Conservation (phyloP, 2,888 invertebrate species). For the Leptopilina drosophilae region DNA sequence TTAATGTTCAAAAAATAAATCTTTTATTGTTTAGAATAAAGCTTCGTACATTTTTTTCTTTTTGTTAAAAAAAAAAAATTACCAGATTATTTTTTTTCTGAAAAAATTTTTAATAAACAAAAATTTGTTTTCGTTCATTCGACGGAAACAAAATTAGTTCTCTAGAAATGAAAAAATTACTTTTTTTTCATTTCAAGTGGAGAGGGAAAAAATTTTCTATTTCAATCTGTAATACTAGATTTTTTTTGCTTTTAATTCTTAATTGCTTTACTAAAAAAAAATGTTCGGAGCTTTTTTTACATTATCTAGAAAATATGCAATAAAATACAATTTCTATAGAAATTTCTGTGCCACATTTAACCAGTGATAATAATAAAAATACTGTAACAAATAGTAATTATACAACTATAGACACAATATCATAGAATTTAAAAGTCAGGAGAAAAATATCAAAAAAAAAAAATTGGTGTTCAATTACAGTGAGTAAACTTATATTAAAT, state of each 20-base stretch:
- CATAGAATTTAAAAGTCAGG: neutral
- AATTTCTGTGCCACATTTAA: constrained; percentile 48
- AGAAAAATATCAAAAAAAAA: neutral
- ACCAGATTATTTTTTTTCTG: too few species aligned
- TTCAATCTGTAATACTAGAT: too few species aligned
- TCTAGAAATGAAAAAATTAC: neutral
- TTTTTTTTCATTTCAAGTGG: neutral
- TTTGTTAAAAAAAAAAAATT: neutral
- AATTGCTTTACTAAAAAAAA: neutral
- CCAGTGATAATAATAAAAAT: constrained; percentile 45
- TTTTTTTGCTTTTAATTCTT: neutral
- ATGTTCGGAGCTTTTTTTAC: neutral
- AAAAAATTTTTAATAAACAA: too few species aligned
- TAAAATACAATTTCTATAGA: constrained; percentile 15
- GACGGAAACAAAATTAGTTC: too few species aligned
- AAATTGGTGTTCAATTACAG: neutral
- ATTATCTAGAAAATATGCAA: neutral
- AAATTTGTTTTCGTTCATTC: too few species aligned
- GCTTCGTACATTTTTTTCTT: neutral
- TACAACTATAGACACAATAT: neutral
- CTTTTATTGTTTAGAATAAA: neutral
- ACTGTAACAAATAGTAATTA: neutral
- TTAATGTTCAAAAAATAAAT: neutral
- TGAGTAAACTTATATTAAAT: neutral
- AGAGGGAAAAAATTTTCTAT: neutral